phyloP scores from a whole-genome alignment of 2,113 vertebrate species.

The Coreoperca whiteheadi region DNA sequence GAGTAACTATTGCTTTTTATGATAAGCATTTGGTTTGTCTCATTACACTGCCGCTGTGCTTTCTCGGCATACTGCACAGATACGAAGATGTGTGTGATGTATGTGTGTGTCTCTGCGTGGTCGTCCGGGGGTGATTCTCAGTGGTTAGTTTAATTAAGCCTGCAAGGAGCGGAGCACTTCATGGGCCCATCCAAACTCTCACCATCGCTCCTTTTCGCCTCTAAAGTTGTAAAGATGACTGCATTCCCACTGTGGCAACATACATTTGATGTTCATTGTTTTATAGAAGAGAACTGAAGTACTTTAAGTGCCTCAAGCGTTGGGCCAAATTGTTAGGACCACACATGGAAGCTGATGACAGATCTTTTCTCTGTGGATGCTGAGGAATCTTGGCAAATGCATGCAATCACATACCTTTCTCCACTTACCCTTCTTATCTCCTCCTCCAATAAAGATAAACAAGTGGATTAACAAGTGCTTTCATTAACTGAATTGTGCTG shows the following conservation, averaged over 20 bases:
- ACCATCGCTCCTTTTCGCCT: slow-evolving; percentile 14
- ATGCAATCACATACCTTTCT: not conserved
- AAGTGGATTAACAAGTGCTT: not conserved
- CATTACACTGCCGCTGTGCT: slow-evolving; percentile 52
- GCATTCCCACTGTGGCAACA: slow-evolving; percentile 1
- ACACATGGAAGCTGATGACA: not conserved
- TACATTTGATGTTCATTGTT: not conserved
- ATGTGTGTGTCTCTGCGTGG: not conserved
- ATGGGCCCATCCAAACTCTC: slow-evolving; percentile 9
- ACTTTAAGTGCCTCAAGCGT: not conserved
- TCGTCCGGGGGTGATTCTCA: slow-evolving; percentile 28
- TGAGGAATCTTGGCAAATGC: not conserved
- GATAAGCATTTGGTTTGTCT: slow-evolving; percentile 66
- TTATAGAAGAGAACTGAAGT: not conserved
- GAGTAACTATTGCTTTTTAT: slow-evolving; percentile 73
- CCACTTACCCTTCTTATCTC: not conserved
- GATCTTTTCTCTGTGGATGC: not conserved
- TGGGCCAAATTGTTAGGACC: not conserved
- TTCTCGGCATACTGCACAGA: slow-evolving; percentile 26
- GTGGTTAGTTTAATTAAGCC: slow-evolving; percentile 51
- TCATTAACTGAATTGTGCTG: not conserved
- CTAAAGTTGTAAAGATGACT: not conserved
- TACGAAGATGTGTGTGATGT: slow-evolving; percentile 8
- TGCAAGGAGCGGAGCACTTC: slow-evolving; percentile 39
- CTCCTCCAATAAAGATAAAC: not conserved